phyloP scores from a whole-genome alignment of 2,113 vertebrate genomes.

The Crotalus viridis region DNA sequence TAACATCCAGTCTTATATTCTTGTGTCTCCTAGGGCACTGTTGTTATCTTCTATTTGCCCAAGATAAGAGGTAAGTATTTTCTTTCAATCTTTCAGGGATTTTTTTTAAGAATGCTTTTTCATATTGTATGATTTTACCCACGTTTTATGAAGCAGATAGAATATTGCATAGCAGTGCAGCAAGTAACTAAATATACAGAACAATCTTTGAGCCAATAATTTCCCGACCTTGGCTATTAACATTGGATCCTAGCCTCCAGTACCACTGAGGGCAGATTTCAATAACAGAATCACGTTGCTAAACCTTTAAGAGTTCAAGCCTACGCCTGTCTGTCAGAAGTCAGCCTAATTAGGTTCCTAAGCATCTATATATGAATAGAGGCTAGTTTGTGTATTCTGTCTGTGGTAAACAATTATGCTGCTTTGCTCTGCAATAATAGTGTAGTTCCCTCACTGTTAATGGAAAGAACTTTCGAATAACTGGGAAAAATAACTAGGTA shows the following conservation, averaged over 20 bases:
- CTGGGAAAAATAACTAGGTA: neutral
- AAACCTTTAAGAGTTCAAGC: neutral
- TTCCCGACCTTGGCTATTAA: neutral
- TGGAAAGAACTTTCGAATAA: neutral
- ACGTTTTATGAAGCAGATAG: neutral
- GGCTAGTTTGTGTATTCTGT: neutral
- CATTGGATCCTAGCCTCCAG: neutral
- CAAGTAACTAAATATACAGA: neutral
- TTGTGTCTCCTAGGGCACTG: neutral
- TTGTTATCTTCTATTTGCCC: neutral
- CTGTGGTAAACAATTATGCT: neutral
- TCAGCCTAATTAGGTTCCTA: neutral
- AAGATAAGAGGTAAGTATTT: neutral
- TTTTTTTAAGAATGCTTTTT: neutral
- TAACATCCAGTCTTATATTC: constrained; percentile 4
- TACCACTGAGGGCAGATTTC: too few relatives aligned
- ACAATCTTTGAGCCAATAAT: neutral
- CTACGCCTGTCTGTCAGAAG: neutral
- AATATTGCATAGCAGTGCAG: neutral
- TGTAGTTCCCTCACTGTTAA: neutral
- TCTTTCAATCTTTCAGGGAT: neutral
- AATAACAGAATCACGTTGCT: neutral
- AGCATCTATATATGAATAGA: neutral
- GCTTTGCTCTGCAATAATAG: neutral
- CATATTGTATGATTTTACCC: neutral